Conservation (phyloP, 2,113 vertebrate species). For the Archocentrus centrarchus region DNA sequence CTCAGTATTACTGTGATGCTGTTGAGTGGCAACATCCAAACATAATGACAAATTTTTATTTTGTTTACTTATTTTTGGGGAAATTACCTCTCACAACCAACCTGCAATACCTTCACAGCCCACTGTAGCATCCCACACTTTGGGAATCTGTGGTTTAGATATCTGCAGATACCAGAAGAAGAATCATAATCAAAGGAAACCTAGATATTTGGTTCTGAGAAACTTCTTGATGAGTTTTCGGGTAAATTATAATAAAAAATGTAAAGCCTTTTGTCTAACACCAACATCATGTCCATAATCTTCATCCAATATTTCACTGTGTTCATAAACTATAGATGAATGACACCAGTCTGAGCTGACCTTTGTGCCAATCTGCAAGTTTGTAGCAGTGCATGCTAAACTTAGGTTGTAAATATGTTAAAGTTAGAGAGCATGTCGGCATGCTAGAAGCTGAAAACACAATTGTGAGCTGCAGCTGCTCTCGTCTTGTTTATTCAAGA, state of each 20-base stretch:
- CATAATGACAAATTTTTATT: not conserved
- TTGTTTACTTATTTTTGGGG: too few species aligned
- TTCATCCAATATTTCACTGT: not conserved
- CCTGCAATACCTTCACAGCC: not conserved
- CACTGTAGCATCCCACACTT: not conserved
- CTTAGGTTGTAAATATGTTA: not conserved
- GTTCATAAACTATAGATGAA: not conserved
- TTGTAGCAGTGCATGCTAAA: not conserved
- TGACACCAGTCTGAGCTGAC: not conserved
- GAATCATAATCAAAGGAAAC: not conserved
- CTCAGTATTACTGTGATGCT: constrained; percentile 24
- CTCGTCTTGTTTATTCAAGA: not conserved
- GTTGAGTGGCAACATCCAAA: constrained; percentile 19
- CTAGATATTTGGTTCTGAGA: not conserved
- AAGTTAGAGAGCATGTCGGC: not conserved
- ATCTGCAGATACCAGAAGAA: not conserved
- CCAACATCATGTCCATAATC: not conserved
- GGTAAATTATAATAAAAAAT: not conserved
- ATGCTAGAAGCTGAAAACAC: not conserved
- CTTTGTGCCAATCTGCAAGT: not conserved
- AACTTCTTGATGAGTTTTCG: not conserved
- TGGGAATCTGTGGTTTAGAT: not conserved
- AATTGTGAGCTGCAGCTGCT: not conserved
- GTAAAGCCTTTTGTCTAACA: not conserved
- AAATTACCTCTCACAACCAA: not conserved